A percentile compares a stretch with the other conserved stretches of the same genome.
These are phyloP conservation scores for Elymnias hypermnestra DNA, from an alignment of 1,140 invertebrate genomes.

Conservation along the genomic window DNA sequence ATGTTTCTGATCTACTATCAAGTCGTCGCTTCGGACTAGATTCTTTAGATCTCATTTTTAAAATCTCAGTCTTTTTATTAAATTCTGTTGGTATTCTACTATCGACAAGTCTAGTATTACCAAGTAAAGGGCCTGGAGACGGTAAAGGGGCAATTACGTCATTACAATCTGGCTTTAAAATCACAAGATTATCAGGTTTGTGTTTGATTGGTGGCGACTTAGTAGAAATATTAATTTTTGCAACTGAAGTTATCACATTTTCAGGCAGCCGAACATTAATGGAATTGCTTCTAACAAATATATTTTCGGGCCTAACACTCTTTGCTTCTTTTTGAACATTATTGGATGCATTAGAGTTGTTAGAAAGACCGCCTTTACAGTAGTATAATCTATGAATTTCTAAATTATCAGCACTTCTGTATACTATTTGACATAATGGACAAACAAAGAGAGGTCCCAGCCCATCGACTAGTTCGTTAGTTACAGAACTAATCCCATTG, in stretches of 20 bases:
- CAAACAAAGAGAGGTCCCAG: constrained; percentile 78
- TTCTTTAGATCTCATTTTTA: constrained; percentile 51
- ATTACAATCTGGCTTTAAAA: constrained; percentile 73
- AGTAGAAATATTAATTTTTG: constrained; percentile 51
- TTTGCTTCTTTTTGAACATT: constrained; percentile 48
- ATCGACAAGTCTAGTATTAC: constrained; percentile 87
- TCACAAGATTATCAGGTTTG: constrained; percentile 77
- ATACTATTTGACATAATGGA: constrained; percentile 80
- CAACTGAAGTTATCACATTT: constrained; percentile 39
- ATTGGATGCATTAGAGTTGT: constrained; percentile 28
- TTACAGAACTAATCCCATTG: constrained; percentile 59
- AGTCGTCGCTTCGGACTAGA: constrained; percentile 62
- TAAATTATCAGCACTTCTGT: constrained; percentile 82
- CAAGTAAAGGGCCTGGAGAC: constrained; percentile 86
- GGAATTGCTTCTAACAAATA: constrained; percentile 74
- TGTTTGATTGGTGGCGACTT: constrained; percentile 57
- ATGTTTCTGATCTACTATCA: constrained; percentile 62
- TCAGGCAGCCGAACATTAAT: constrained; percentile 76
- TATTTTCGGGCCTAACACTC: constrained; percentile 48
- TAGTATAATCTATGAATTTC: constrained; percentile 83
- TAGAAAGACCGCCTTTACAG: constrained; percentile 77
- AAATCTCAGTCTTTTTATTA: constrained; percentile 45
- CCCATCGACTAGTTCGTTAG: constrained; percentile 65
- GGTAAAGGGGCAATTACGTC: constrained; percentile 79
- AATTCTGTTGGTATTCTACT: constrained; percentile 49